Evolutionary conservation across 2,113 vertebrate genomes (phyloP).

Genomic region (Saccopteryx leptura): DNA sequence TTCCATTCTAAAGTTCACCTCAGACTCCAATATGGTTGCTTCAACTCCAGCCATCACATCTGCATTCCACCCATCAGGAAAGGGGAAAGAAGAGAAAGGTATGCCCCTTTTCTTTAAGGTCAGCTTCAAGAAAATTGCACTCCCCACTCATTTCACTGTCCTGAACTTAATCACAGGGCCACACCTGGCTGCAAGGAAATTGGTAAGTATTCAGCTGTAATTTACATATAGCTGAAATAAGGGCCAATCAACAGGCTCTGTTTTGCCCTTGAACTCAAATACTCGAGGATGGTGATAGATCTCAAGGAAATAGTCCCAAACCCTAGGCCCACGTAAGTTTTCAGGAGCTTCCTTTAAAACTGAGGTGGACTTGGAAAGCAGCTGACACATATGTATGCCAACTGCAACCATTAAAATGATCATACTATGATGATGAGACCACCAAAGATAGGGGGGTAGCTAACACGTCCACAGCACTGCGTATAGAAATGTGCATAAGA

Average conservation of each 20-base stretch:
- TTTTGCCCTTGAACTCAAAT: not conserved
- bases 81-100: not conserved
- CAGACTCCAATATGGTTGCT: constrained; percentile 4
- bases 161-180: not conserved
- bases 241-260: not conserved
- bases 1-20: constrained; percentile 5
- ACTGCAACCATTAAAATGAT: not conserved
- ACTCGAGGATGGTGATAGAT: not conserved
- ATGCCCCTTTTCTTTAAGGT: not conserved
- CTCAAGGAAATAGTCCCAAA: not conserved
- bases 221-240: not conserved
- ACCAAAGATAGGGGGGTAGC: not conserved
- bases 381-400: not conserved
- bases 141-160: not conserved
- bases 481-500: not conserved
- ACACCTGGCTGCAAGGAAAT: not conserved
- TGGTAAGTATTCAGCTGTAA: not conserved
- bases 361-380: not conserved
- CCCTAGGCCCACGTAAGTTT: not conserved
- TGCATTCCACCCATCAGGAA: not conserved
- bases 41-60: not conserved
- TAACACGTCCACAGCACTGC: not conserved
- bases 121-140: not conserved
- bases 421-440: not conserved
- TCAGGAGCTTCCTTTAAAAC: constrained; percentile 11